Evolutionary conservation across 1,140 invertebrate genomes (phyloP).

Genomic region (Magallana angulata): DNA sequence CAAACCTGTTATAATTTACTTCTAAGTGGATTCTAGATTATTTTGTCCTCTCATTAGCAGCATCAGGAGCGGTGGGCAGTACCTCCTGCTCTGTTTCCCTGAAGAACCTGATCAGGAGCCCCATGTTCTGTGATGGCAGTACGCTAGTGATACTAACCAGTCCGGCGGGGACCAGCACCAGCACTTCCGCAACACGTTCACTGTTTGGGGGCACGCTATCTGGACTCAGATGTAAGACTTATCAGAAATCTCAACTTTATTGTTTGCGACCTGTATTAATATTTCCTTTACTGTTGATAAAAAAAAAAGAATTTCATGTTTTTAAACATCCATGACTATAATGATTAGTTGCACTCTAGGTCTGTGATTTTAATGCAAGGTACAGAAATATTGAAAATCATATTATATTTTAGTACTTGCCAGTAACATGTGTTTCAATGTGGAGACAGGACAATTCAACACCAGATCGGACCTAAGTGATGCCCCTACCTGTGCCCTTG

Average conservation of each 20-base stretch:
- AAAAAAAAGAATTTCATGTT: not conserved
- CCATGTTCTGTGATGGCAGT: constrained; percentile 76
- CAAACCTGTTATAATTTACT: too few relatives aligned
- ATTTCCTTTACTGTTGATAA: not conserved
- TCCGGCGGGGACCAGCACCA: constrained; percentile 64
- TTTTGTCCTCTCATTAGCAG: not conserved
- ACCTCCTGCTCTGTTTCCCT: constrained; percentile 74
- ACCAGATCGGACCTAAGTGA: constrained; percentile 74
- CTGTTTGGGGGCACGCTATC: constrained; percentile 76
- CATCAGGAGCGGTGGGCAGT: constrained; percentile 60
- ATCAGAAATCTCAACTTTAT: not conserved
- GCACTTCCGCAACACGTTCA: constrained; percentile 68
- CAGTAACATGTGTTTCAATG: constrained; percentile 74
- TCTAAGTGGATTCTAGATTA: too few relatives aligned
- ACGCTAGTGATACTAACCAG: constrained; percentile 73
- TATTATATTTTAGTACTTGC: constrained; percentile 71
- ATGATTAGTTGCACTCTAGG: too few relatives aligned
- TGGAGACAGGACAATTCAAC: constrained; percentile 73
- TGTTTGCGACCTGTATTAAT: not conserved
- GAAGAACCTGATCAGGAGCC: constrained; percentile 74
- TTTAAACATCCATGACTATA: not conserved
- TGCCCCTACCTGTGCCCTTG: constrained; percentile 75
- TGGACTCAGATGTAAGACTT: constrained; percentile 70
- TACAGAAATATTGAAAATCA: not conserved
- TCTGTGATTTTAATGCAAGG: too few relatives aligned